Evolutionary conservation across 2,888 invertebrate species (phyloP), one percentile per base, ranked within the genome.

Genomic region (Sarcophaga variegata): DNA sequence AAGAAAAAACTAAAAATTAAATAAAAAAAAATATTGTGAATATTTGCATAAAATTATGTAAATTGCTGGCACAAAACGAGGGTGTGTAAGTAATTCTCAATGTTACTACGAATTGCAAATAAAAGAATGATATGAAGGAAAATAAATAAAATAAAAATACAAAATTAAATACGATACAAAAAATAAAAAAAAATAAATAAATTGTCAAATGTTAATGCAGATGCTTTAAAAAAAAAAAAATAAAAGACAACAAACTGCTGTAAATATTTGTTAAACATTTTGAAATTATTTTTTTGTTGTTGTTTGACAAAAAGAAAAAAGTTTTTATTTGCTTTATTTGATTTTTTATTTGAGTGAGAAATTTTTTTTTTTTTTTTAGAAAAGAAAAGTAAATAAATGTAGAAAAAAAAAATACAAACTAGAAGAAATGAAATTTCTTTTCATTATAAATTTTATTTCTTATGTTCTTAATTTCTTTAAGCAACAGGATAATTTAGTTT

Each of bases 21-120:
- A 27, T 22, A 37, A 37, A 6, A 6, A 37, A 37, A 37, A 37
- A 74, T 69, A 86, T 77, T 67, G 86, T 80, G 72, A 72, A 72
- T 83, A 86, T 86, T 86, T 86, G 76, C 80, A 86, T 76, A 80
- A 83, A 86, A 83, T 83, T 83, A 74, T 83, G 83, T 83, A 86
- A 86, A 86, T 83, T 78, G 81, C 69, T 83, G 54, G 59, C 72
- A 81, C 17, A 17, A 54, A 83, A 83, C 66, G 78, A 81, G 83
- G 77, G 81, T 86, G 83, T 86, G 83, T 77, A 74, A 14, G 3
- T 54, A 5, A 83, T 69, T 69, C 37, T 76, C 81, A 63, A 45
- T 45, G 76, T 54, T 75, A 37, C 64, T 82, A 80, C 20, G 69
- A 49, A 62, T 17, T 45, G 25, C 12, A 47, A 47, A 78, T 45